Evolutionary conservation across 1,140 invertebrate genomes (phyloP).

Genomic region (Drosophila micromelanica): DNA sequence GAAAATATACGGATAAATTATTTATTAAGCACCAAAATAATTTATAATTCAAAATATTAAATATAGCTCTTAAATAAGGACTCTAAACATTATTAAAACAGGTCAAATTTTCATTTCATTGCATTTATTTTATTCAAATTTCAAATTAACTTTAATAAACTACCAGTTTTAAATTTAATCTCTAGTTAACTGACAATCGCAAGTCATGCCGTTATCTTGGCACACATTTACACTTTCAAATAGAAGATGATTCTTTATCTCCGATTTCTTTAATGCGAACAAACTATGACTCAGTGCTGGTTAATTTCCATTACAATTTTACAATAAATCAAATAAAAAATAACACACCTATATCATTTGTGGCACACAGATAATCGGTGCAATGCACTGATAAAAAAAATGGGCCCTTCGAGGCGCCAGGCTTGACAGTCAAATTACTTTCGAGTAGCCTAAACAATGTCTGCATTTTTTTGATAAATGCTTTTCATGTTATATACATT

Average conservation of each 20-base stretch:
- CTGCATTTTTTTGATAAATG: slow-evolving; percentile 35
- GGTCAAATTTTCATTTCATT: too few species aligned
- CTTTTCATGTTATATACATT: slow-evolving; percentile 10
- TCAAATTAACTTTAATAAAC: neutral
- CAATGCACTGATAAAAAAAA: slow-evolving; percentile 23
- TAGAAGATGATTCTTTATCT: slow-evolving; percentile 11
- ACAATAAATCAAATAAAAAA: slow-evolving; percentile 14
- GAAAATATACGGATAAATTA: too few species aligned
- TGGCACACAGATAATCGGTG: neutral
- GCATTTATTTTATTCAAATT: too few species aligned
- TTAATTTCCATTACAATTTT: slow-evolving; percentile 35
- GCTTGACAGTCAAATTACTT: slow-evolving; percentile 53
- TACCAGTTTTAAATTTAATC: slow-evolving; percentile 1
- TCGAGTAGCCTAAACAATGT: slow-evolving; percentile 31
- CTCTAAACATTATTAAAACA: too few species aligned
- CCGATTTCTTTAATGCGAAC: neutral
- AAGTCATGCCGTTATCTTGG: neutral
- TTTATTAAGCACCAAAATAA: too few species aligned
- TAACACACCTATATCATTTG: slow-evolving; percentile 14
- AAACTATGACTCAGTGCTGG: slow-evolving; percentile 19
- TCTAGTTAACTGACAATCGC: neutral
- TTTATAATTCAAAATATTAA: too few species aligned
- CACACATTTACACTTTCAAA: slow-evolving; percentile 7
- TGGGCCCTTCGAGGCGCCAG: slow-evolving; percentile 17
- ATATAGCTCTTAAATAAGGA: too few species aligned